phyloP scores from a whole-genome alignment of 2,888 invertebrate species.

The Drosophila paramelanica region DNA sequence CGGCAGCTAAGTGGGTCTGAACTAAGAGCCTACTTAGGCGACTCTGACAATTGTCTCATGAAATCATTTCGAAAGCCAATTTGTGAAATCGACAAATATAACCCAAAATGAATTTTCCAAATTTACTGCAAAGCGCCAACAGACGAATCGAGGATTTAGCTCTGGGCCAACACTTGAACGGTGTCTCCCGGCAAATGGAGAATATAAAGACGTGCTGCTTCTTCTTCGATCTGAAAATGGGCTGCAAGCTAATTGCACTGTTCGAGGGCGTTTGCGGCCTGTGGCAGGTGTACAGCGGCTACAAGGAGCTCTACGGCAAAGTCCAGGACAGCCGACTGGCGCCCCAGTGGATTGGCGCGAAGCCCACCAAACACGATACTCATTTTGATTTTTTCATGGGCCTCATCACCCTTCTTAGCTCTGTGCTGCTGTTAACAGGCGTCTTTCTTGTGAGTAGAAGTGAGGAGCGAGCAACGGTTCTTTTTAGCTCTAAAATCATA shows the following conservation, averaged over 20 bases:
- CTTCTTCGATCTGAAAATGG: conserved; percentile 33
- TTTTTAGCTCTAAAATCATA: too few species aligned
- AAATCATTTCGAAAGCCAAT: conserved; percentile 1
- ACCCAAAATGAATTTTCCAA: conserved; percentile 48
- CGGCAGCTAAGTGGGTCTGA: conserved; percentile 23
- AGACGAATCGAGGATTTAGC: not conserved
- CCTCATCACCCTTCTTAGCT: not conserved
- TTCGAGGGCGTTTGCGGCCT: conserved; percentile 30
- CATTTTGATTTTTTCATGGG: conserved; percentile 17
- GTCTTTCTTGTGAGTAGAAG: conserved; percentile 35
- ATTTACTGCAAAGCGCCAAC: conserved; percentile 26
- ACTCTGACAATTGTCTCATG: conserved; percentile 1
- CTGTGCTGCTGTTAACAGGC: conserved; percentile 30
- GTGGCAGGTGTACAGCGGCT: conserved; percentile 10
- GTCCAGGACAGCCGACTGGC: not conserved
- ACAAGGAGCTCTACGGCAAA: not conserved
- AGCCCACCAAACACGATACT: not conserved
- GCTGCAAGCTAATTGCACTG: conserved; percentile 53
- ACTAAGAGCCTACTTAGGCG: not conserved
- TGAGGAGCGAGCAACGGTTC: too few species aligned
- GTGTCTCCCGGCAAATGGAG: not conserved
- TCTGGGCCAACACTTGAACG: not conserved
- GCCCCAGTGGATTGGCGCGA: conserved; percentile 9
- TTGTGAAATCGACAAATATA: conserved; percentile 12
- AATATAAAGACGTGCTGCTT: conserved; percentile 44